Evolutionary conservation across 2,113 vertebrate genomes (phyloP).

Genomic region (Hyla sarda): DNA sequence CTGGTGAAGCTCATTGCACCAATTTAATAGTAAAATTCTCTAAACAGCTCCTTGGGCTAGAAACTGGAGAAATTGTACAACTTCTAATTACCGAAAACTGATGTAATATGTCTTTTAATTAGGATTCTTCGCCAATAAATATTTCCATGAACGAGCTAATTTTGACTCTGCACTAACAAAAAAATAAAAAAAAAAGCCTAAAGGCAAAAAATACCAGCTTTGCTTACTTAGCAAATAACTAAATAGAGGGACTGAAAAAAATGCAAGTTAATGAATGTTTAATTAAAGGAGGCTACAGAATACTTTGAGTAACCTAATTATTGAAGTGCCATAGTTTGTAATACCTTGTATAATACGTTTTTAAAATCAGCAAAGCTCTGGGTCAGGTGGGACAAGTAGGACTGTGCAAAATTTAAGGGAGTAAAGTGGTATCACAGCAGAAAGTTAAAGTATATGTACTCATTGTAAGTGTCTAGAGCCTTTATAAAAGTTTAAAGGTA

Average conservation of each 20-base stretch:
- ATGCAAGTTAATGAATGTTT: conserved; percentile 5
- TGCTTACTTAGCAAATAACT: conserved; percentile 6
- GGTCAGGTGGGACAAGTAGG: background rate
- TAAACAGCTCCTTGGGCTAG: conserved; percentile 39
- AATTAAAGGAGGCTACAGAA: conserved; percentile 5
- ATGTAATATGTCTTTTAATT: conserved; percentile 38
- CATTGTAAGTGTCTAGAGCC: background rate
- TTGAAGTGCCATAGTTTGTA: background rate
- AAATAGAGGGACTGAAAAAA: conserved; percentile 9
- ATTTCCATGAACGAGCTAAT: conserved; percentile 16
- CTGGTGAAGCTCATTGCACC: background rate
- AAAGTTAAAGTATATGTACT: background rate
- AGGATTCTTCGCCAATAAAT: conserved; percentile 44
- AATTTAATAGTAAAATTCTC: conserved; percentile 23
- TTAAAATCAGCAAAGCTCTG: background rate
- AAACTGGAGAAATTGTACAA: background rate
- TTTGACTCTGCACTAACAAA: background rate
- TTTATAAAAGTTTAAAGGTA: background rate
- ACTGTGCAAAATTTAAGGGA: background rate
- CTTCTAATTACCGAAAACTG: conserved; percentile 19
- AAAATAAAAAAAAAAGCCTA: background rate
- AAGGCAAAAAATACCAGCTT: conserved; percentile 17
- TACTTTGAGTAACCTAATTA: background rate
- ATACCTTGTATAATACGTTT: too few species aligned
- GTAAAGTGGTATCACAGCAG: background rate